Evolutionary conservation across 2,113 vertebrate species (phyloP).

Genomic region (Procapra przewalskii): DNA sequence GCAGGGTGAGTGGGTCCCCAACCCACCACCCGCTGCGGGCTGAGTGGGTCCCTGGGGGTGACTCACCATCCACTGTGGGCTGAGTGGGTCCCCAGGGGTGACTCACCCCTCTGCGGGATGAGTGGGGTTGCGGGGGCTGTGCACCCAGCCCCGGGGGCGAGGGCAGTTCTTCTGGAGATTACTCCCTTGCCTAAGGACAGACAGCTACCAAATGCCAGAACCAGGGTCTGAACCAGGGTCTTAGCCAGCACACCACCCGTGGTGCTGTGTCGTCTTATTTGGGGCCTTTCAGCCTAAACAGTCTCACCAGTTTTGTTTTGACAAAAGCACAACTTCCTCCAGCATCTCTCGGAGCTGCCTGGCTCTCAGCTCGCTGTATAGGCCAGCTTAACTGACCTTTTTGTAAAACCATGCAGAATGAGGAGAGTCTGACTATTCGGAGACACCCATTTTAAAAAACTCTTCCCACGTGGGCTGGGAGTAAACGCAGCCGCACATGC

Average conservation of each 20-base stretch:
- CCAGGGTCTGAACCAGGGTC: neutral
- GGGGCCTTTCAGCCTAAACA: neutral
- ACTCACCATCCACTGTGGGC: rapidly evolving
- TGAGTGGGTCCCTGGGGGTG: no score
- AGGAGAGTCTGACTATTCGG: neutral
- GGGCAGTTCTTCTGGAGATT: neutral
- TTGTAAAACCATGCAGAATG: neutral
- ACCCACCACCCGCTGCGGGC: no score
- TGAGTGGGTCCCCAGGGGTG: neutral
- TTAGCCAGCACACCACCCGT: neutral
- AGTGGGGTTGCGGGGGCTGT: neutral
- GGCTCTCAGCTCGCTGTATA: neutral
- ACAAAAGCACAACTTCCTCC: neutral
- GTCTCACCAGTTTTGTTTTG: neutral
- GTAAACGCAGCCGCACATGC: rapidly evolving
- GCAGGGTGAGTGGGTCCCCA: no score
- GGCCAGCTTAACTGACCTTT: neutral
- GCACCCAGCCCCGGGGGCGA: no score
- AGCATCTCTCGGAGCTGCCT: neutral
- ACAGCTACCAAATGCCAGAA: neutral
- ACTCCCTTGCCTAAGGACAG: neutral
- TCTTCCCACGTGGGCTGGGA: neutral
- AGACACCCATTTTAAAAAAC: no score
- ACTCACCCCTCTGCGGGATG: rapidly evolving
- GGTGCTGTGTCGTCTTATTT: neutral